Evolutionary conservation across 2,797 vertebrate genomes (phyloP).

Genomic region (Serranus cabrilla): DNA sequence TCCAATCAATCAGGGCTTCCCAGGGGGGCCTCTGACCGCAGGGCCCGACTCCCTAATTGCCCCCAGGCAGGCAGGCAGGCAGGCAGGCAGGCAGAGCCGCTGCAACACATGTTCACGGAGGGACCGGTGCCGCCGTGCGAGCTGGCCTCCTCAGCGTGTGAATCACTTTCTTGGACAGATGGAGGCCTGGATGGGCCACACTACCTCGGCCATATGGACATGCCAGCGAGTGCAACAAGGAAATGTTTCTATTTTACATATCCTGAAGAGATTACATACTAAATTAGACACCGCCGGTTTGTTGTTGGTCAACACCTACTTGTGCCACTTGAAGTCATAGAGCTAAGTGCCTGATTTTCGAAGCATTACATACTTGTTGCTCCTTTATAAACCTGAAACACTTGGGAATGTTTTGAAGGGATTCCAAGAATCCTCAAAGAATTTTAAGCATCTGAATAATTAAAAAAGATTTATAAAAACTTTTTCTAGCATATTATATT

Average conservation of each 20-base stretch:
- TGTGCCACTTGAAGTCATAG: background rate
- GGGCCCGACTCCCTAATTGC: conserved; percentile 78
- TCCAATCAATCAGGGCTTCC: conserved; percentile 89
- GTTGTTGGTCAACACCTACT: background rate
- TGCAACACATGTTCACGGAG: conserved; percentile 85
- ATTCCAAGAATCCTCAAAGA: background rate
- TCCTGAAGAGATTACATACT: conserved; percentile 20
- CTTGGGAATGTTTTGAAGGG: background rate
- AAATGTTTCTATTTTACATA: conserved; percentile 12
- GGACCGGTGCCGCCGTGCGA: conserved; percentile 62
- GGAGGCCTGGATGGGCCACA: conserved; percentile 66
- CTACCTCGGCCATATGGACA: conserved; percentile 72
- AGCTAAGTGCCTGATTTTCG: background rate
- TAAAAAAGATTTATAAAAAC: too few relatives aligned
- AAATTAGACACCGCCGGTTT: conserved; percentile 6
- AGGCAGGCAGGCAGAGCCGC: conserved; percentile 67
- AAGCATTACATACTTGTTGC: background rate
- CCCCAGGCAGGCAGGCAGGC: conserved; percentile 66
- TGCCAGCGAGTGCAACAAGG: conserved; percentile 28
- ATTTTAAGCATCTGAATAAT: background rate
- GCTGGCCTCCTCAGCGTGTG: conserved; percentile 66
- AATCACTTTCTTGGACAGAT: conserved; percentile 84
- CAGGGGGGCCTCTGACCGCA: conserved; percentile 75
- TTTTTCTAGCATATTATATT: too few relatives aligned
- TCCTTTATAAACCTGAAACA: background rate